These are phyloP conservation scores for Bucorvus abyssinicus DNA, from an alignment of 2,797 vertebrate species.

Conservation along the genomic window DNA sequence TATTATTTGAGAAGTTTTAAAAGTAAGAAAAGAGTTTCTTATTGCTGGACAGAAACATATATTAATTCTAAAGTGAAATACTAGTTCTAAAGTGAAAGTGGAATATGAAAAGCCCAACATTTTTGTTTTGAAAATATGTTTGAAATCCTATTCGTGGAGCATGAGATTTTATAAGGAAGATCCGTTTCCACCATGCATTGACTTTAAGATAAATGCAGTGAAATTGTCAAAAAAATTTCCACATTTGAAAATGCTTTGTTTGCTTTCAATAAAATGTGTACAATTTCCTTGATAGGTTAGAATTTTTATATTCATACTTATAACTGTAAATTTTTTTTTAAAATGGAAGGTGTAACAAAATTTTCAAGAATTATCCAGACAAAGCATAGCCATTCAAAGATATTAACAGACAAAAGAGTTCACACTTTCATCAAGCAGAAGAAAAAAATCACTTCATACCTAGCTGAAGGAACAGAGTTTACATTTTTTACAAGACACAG, in stretches of 20 bases:
- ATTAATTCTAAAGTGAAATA: not conserved
- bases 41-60: not conserved
- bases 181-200: not conserved
- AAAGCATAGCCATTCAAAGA: not conserved
- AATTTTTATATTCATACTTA: not conserved
- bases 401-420: not conserved
- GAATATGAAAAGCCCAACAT: not conserved
- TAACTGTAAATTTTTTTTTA: not conserved
- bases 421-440: not conserved
- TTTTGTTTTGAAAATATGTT: not conserved
- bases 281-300: not conserved
- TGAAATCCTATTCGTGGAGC: not conserved
- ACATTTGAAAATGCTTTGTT: not conserved
- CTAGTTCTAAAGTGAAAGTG: not conserved
- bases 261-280: not conserved
- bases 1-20: not conserved
- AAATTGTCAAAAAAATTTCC: not conserved
- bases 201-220: not conserved
- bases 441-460: not conserved
- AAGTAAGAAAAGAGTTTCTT: not conserved
- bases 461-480: not conserved
- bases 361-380: not conserved
- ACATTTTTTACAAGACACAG: not conserved
- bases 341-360: not conserved
- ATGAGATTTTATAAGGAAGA: not conserved